Percentiles rank a stretch among this genome's conserved stretches.
phyloP scores from a whole-genome alignment of 2,113 vertebrate genomes.

The Picathartes gymnocephalus region DNA sequence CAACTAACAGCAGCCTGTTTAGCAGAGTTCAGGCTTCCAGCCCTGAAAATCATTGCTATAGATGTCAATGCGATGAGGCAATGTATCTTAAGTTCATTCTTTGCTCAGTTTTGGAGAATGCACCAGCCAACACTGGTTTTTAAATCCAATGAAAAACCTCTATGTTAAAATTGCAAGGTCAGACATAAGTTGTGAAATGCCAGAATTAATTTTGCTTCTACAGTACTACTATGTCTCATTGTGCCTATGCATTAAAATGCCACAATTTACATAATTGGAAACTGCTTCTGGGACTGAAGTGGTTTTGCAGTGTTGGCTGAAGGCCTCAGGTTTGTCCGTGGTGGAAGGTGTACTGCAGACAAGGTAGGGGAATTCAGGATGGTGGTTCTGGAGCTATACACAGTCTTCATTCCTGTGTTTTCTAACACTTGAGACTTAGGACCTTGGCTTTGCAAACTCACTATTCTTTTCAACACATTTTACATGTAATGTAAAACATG shows the following conservation, averaged over 20 bases:
- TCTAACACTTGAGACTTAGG: not conserved
- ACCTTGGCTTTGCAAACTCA: not conserved
- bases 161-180: not conserved
- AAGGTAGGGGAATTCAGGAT: not conserved
- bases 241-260: not conserved
- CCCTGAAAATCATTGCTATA: not conserved
- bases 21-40: not conserved
- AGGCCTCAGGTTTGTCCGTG: not conserved
- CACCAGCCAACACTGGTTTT: not conserved
- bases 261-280: not conserved
- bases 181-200: not conserved
- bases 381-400: not conserved
- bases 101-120: not conserved
- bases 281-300: not conserved
- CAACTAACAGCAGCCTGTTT: not conserved
- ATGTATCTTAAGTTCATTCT: not conserved
- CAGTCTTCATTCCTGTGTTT: not conserved
- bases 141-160: not conserved
- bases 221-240: not conserved
- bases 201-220: constrained; percentile 7
- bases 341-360: not conserved
- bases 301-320: not conserved
- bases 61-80: not conserved
- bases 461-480: constrained; percentile 7
- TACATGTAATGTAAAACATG: not conserved